Conservation (phyloP, 2,113 vertebrate genomes). For the Leucopsar rothschildi region DNA sequence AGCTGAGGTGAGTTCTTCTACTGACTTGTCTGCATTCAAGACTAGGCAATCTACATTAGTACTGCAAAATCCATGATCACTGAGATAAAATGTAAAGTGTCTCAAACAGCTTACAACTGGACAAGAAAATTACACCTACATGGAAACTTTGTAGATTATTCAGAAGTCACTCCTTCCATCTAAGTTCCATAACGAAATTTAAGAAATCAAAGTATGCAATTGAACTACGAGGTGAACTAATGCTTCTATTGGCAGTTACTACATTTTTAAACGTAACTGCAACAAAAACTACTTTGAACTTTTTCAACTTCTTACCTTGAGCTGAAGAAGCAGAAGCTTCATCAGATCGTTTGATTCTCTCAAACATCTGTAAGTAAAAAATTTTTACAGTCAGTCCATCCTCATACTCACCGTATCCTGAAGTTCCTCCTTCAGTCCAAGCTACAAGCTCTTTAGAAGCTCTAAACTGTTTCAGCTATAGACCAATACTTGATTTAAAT, state of each 20-base stretch:
- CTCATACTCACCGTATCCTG: neutral
- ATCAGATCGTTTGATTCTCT: slow-evolving; percentile 63
- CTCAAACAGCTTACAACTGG: neutral
- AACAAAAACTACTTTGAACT: neutral
- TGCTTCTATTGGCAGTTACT: neutral
- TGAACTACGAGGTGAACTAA: neutral
- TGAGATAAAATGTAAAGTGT: neutral
- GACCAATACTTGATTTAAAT: neutral
- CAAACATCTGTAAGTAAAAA: slow-evolving; percentile 73
- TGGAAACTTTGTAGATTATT: neutral
- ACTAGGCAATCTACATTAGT: neutral
- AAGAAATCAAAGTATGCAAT: neutral
- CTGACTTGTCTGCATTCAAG: neutral
- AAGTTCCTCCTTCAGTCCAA: neutral
- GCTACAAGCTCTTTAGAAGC: neutral
- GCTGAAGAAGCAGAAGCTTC: slow-evolving; percentile 68
- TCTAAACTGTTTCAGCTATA: neutral
- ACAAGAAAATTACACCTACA: neutral
- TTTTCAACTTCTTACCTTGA: slow-evolving; percentile 67
- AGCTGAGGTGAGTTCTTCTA: neutral
- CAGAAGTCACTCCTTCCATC: neutral
- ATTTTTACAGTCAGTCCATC: neutral
- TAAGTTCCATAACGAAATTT: neutral
- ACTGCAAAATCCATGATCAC: neutral
- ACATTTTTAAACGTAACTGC: neutral